Evolutionary conservation across 2,797 vertebrate species (phyloP), one percentile per base, ranked within the genome.

Genomic region (Ctenopoma kingsleyae): DNA sequence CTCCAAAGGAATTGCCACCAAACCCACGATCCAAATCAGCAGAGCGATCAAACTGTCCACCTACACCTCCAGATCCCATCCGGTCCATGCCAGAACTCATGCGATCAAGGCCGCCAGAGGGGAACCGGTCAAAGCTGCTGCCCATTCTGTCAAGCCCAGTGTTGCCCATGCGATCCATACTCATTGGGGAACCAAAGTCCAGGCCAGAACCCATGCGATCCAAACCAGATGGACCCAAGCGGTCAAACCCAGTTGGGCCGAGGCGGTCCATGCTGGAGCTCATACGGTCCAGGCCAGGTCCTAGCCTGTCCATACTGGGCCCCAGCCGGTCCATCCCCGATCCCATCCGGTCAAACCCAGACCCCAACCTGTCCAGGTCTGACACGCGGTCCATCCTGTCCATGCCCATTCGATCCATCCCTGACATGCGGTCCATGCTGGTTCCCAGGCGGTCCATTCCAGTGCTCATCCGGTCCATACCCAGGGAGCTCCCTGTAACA

Each of bases 21-120:
- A 99, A 99, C 6, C 96, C 96, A 54, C 98, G 95, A 54, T 99
- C 97, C 94, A 99, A 90, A 51, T 99, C 98, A 65, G 94, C 91
- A 16, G 97, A 91, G n/a, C 97, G 91, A 73, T 99, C 97, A 56
- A 98, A 99, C 89, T 96, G 96, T 82, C 93, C 92, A 27, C 96
- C 95, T 6, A 93, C 90, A 0, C 91, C 88, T 36, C 88, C 90
- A 22, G 91, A 87, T 55, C 92, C 92, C 90, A 93, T 93, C 15
- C 91, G 85, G 44, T 95, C 95, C 85, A 95, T 94, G 79, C 89
- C 91, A 49, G 93, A 87, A 41, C 86, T 88, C 93, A 95, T 94
- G 47, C 94, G 93, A 63, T 95, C 94, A 0, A 96, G 68, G 30
- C 91, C 90, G 1, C 90, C 87, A 0, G 91, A 74, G 5, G 91